A percentile compares a stretch with the other conserved stretches of the same genome.
phyloP scores from a whole-genome alignment of 2,113 vertebrate species.

The Phyllostomus hastatus region DNA sequence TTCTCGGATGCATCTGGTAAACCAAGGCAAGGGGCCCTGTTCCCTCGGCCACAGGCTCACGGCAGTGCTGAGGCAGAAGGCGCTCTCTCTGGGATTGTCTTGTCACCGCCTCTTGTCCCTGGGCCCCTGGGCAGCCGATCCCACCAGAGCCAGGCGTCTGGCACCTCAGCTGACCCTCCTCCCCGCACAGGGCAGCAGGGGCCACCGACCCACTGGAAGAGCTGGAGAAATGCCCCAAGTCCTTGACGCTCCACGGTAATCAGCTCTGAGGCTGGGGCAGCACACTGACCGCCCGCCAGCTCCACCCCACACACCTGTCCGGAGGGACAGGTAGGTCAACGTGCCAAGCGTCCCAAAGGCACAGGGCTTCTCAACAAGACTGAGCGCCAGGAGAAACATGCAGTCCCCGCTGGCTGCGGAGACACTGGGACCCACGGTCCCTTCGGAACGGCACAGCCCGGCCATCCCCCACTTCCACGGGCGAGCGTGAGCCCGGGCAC shows the following conservation, averaged over 20 bases:
- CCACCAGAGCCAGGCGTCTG: neutral
- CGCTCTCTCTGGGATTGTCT: neutral
- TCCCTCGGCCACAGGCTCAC: neutral
- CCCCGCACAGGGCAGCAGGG: neutral
- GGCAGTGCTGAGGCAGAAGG: neutral
- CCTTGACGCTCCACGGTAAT: rapidly evolving
- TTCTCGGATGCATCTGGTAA: neutral
- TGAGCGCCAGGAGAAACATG: neutral
- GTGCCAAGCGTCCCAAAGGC: rapidly evolving
- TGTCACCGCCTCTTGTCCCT: neutral
- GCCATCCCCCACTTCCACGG: rapidly evolving
- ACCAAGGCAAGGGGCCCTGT: neutral
- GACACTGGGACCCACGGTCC: neutral
- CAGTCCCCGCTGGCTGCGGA: neutral
- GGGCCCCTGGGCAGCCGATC: neutral
- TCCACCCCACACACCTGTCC: neutral
- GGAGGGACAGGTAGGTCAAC: rapidly evolving
- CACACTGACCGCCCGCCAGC: neutral
- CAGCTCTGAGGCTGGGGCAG: neutral
- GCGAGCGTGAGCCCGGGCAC: rapidly evolving
- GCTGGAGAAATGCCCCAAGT: too few species aligned
- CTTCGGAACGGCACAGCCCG: too few species aligned
- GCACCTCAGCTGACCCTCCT: neutral
- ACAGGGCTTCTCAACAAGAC: neutral
- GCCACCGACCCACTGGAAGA: neutral